A percentile compares a stretch with the other conserved stretches of the same genome.
Conservation (phyloP, 2,113 vertebrate genomes). For the Taurulus bubalis region DNA sequence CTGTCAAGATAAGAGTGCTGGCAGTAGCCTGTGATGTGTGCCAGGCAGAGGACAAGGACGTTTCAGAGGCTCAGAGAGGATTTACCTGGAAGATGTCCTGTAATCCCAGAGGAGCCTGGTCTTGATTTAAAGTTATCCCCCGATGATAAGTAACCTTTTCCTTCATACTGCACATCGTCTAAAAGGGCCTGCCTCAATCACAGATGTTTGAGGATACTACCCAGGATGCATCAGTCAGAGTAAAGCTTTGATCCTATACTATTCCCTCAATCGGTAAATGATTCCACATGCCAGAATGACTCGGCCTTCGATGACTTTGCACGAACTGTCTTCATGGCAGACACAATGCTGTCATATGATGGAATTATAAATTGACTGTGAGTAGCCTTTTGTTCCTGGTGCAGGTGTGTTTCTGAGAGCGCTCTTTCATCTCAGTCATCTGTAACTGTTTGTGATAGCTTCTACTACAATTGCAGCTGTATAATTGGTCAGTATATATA, state of each 20-base stretch:
- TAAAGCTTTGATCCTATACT: slow-evolving; percentile 46
- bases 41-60: not conserved
- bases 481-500: not conserved
- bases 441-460: slow-evolving; percentile 2
- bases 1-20: slow-evolving; percentile 38
- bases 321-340: slow-evolving; percentile 13
- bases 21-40: slow-evolving; percentile 10
- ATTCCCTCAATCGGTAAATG: slow-evolving; percentile 33
- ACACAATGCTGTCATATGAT: slow-evolving; percentile 57
- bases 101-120: not conserved
- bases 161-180: not conserved
- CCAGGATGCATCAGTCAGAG: slow-evolving; percentile 46
- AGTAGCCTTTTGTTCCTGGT: slow-evolving; percentile 42
- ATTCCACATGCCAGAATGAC: slow-evolving; percentile 40
- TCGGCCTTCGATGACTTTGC: slow-evolving; percentile 29
- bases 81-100: slow-evolving; percentile 17
- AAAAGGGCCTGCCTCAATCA: slow-evolving; percentile 38
- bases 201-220: slow-evolving; percentile 41
- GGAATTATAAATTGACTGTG: slow-evolving; percentile 16
- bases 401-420: slow-evolving; percentile 61
- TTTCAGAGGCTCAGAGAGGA: not conserved
- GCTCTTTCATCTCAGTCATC: slow-evolving; percentile 32
- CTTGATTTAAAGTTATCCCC: not conserved
- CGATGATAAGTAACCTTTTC: not conserved
- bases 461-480: slow-evolving; percentile 31